These are phyloP conservation scores for Sprattus sprattus DNA, from an alignment of 2,113 vertebrate species.

Conservation along the genomic window DNA sequence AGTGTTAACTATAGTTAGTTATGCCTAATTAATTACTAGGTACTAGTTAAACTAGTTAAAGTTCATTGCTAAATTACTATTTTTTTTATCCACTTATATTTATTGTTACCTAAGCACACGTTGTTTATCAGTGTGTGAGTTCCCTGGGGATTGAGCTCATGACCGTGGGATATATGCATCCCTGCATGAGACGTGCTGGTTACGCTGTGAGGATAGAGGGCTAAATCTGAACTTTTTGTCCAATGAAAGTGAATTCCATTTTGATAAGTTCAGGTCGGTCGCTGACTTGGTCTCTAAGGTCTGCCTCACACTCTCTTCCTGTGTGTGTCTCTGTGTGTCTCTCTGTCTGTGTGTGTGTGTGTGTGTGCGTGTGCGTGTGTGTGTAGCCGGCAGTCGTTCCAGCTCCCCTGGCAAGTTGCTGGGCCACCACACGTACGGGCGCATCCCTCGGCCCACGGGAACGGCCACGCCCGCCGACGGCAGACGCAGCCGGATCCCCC, in stretches of 20 bases:
- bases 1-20: not conserved
- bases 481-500: constrained; percentile 83
- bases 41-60: not conserved
- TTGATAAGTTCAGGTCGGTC: not conserved
- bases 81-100: not conserved
- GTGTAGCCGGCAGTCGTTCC: constrained; percentile 87
- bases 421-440: constrained; percentile 77
- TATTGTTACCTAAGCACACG: not conserved
- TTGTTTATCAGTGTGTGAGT: not conserved
- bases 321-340: not conserved
- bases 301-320: not conserved
- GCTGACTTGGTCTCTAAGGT: not conserved
- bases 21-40: not conserved
- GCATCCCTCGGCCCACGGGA: constrained; percentile 72
- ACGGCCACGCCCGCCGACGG: constrained; percentile 66
- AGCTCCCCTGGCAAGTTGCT: constrained; percentile 90
- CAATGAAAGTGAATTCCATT: not conserved
- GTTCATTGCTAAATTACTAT: not conserved
- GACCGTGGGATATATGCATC: not conserved
- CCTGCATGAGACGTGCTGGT: not conserved
- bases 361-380: not conserved
- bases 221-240: not conserved
- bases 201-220: not conserved
- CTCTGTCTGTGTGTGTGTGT: not conserved
- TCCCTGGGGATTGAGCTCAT: not conserved